phyloP scores from a whole-genome alignment of 2,113 vertebrate species.

The Illadopsis cleaveri region DNA sequence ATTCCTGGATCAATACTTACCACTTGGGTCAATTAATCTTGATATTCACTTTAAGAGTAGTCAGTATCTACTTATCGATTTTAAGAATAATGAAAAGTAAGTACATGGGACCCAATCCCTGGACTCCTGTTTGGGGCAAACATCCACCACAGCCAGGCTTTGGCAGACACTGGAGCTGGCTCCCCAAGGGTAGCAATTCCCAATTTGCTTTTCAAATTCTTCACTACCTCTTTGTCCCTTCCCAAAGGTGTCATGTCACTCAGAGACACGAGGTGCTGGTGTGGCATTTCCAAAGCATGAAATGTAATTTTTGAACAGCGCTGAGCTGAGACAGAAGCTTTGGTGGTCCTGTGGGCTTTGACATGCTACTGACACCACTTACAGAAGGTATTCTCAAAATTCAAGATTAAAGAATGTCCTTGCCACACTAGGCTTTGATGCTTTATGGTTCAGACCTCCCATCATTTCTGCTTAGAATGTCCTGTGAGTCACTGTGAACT shows the following conservation, averaged over 20 bases:
- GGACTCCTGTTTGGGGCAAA: not conserved
- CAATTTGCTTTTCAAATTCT: not conserved
- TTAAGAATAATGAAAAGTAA: conserved; percentile 71
- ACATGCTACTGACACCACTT: not conserved
- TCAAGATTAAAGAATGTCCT: not conserved
- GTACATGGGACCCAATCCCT: not conserved
- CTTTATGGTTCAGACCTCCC: not conserved
- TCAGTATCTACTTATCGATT: conserved; percentile 71
- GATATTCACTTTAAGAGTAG: conserved; percentile 63
- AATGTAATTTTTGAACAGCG: not conserved
- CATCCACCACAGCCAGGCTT: not conserved
- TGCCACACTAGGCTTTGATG: not conserved
- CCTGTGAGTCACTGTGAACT: not conserved
- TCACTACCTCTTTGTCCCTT: not conserved
- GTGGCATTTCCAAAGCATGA: rapidly evolving
- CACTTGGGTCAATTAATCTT: conserved; percentile 73
- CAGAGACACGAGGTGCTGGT: rapidly evolving
- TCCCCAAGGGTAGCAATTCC: not conserved
- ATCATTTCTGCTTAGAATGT: not conserved
- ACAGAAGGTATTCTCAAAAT: not conserved
- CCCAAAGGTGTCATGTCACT: rapidly evolving
- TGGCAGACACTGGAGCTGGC: not conserved
- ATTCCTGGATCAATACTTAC: conserved; percentile 67
- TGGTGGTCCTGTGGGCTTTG: not conserved
- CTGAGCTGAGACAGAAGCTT: not conserved